Percentiles rank a stretch among this genome's conserved stretches.
phyloP scores from a whole-genome alignment of 2,888 invertebrate species.

The Uloborus plumipes region DNA sequence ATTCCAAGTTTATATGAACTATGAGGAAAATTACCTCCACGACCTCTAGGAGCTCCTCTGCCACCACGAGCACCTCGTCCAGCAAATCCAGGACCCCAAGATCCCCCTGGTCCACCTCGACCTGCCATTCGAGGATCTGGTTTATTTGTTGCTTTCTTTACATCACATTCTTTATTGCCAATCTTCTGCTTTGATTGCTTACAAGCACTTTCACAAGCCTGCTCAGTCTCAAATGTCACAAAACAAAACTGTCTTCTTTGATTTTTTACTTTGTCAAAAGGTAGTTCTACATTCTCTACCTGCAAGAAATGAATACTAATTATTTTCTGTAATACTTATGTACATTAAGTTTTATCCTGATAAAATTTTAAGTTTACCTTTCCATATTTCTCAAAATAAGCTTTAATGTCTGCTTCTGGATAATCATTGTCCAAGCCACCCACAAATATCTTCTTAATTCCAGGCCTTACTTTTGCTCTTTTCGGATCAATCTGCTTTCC shows the following conservation, averaged over 20 bases:
- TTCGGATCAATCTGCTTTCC: constrained; percentile 96
- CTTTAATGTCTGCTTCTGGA: constrained; percentile 93
- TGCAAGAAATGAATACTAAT: background rate
- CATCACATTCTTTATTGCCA: constrained; percentile 94
- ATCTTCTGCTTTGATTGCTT: constrained; percentile 94
- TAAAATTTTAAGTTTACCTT: constrained; percentile 77
- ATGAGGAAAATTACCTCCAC: constrained; percentile 57
- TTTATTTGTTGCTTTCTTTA: constrained; percentile 90
- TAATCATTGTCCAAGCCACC: constrained; percentile 93
- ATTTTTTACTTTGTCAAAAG: constrained; percentile 96
- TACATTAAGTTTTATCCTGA: background rate
- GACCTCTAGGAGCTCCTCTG: constrained; percentile 49
- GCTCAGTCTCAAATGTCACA: constrained; percentile 96
- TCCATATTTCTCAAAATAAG: constrained; percentile 92
- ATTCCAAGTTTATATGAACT: background rate
- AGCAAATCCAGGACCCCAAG: constrained; percentile 50
- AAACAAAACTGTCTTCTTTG: constrained; percentile 97
- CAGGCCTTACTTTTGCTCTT: constrained; percentile 93
- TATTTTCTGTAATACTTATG: too few relatives aligned
- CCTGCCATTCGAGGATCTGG: constrained; percentile 50
- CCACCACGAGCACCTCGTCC: constrained; percentile 38
- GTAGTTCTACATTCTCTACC: constrained; percentile 82
- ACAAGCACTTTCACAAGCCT: constrained; percentile 89
- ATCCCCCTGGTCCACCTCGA: constrained; percentile 50
- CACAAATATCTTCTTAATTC: constrained; percentile 88